Evolutionary conservation across 2,797 vertebrate genomes (phyloP), one percentile per base, ranked within the genome.

Genomic region (Anabas testudineus): DNA sequence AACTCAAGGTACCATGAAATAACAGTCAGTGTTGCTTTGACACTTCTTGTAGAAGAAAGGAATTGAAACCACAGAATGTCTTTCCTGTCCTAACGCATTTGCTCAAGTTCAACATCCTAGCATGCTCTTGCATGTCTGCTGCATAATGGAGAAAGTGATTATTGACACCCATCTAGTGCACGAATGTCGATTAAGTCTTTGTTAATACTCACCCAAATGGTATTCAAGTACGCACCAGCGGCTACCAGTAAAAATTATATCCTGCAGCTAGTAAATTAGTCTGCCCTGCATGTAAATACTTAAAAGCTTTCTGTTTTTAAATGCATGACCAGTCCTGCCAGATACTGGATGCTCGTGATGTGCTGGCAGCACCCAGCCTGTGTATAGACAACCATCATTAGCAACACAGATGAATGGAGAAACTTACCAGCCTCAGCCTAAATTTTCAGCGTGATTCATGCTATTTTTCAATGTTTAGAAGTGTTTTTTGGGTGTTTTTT

Each of bases 11-110:
- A 14, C 15, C 14, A 14, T 39, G 34, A 47, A 62, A 47, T 6
- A 1, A 28, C 30, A 45, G 48, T 45, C 61, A 49, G 36, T 7
- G 2, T 12, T 30, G 42, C 28, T 52, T 48, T 16, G 51, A 28
- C 4, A 12, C 26, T 45, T 64, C 36, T 69, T 24, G 30, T 46
- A 7, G 41, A 43, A 59, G 67, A 80, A 43, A 58, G 70, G 83
- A 86, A 84, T 75, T 76, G 66, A 87, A 87, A 88, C 81, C 51
- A 57, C 56, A 18, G 2, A 18, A 30, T 14, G n/a, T 37, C 63
- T 73, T 75, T 80, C 71, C 60, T 80, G 74, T 65, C 34, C 22
- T 52, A 19, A 74, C 79, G 52, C 45, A 78, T 71, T 61, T 79
- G 62, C 41, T 71, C 12, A 66, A 36, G 19, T 51, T 56, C 3